Base-by-base conservation (phyloP, 2,113 vertebrate species). In the Thalassoma bifasciatum region DNA sequence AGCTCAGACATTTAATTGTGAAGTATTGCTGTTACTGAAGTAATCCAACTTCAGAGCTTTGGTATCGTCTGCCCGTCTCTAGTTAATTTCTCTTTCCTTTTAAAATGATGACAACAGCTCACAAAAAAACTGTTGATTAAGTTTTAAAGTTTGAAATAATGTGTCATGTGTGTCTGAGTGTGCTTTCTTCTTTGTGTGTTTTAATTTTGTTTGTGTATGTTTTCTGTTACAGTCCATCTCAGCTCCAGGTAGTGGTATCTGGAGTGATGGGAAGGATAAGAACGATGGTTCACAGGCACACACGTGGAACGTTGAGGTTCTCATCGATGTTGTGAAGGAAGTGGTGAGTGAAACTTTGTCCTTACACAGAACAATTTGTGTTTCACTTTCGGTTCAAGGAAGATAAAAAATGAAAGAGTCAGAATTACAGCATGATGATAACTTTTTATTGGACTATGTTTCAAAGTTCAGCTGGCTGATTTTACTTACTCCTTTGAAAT, bases 261-360 rank as follows among this genome's bases (percentile, higher is more conserved):
- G 98, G 98, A 99, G 98, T 76, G 98, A 99, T 36, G 98, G 98
- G 5, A 99, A 99, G 70, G 98, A 99, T 92, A 99, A 99, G 91
- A 99, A 94, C 23, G 98, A 99, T 1, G 93, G 96, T 52, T 93
- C 96, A 10, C 98, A 99, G 93, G 94, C 93, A 12, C 97, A 98
- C 86, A 98, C 97, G 0, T 99, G 98, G 98, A 99, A 99, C 76
- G 98, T 99, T 2, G 98, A 99, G 88, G 97, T 99, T 83, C 94
- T 99, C 69, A 99, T 99, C 54, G 98, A 99, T 51, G 95, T 99
- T 30, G 97, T 99, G 22, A 99, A 99, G 88, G 98, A 99, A 88
- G 91, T 98, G 89, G 98, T 99, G 87, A 91, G 95, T 94, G n/a
- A 69, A 23, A 17, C 0, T 1, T 67, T 21, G 2, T 16, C 36